Evolutionary conservation across 2,797 vertebrate genomes (phyloP), one percentile per base, ranked within the genome.

Genomic region (Diceros bicornis): DNA sequence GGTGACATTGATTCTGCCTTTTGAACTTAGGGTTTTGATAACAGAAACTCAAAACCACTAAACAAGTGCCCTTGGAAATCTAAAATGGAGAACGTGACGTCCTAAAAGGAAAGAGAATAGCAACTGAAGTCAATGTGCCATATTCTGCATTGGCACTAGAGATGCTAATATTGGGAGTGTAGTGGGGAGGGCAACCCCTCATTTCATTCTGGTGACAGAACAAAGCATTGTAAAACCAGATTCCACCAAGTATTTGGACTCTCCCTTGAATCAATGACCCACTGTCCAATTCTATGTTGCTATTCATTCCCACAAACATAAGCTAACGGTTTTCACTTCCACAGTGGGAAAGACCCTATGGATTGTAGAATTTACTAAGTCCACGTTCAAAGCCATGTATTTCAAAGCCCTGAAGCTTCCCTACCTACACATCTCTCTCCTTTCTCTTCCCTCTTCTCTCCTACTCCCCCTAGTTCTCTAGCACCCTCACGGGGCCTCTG

Each of bases 21-120:
- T 97, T 96, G 77, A 81, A 97, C 52, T 89, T 44, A 74, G 32
- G 27, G 11, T 75, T 93, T 94, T 95, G 55, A 79, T 81, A 78
- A 86, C 0, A 89, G 96, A 95, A 95, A 97, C 44, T 89, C 81
- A 95, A 93, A 96, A 93, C 78, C 69, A 66, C 21, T 83, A 62
- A 74, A 89, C 25, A 94, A 97, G 66, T 94, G 64, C 78, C 92
- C 84, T 94, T 92, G 77, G 55, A 94, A 77, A 75, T 92, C 68
- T 90, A 88, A 90, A 83, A 61, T 74, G 52, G 88, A 84, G 66
- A 86, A 12, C 2, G 47, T 14, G 41, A 55, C 4, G 6, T 68
- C 41, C 52, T 88, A 66, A 96, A 69, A 25, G 61, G 37, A 64
- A 82, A 78, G 59, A 85, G 34, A 66, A 10, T 10, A 71, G 20